Evolutionary conservation across 2,797 vertebrate genomes (phyloP), one percentile per base, ranked within the genome.

Genomic region (Melanotaenia trifasciata): DNA sequence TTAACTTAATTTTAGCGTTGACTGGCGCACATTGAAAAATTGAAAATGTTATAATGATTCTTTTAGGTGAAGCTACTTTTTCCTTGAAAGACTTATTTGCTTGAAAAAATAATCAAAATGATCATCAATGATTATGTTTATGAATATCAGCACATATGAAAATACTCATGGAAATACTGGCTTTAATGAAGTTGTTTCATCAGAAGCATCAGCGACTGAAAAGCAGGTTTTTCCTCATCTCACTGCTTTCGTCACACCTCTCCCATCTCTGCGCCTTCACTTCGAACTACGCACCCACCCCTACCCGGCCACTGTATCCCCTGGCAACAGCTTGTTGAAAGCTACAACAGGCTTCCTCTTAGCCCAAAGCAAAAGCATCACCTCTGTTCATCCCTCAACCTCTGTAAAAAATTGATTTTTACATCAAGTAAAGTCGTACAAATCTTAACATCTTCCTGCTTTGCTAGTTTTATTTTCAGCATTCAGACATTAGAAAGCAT

Each of bases 261-360:
- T 81, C 70, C 72, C 72, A 38, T 56, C 75, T 67, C 67, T 66
- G 64, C 64, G 22, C 62, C 51, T 65, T 68, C 61, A 22, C 26
- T 68, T 64, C 13, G 0, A 22, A 22, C 18, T 26, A 67, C 18
- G 51, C 62, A 36, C 65, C 30, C 65, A 38, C 65, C 43, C 56
- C 45, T 60, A 67, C 32, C 38, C 28, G 53, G 64, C 43, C 51
- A 81, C 87, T 28, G 90, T 91, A 81, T 84, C 90, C 87, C 91
- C 66, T 93, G 88, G 92, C 91, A 92, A 93, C 92, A 81, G 78
- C 71, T 79, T 83, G 78, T 71, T 64, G 9, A 85, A 71, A 72
- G 81, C 80, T 87, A 81, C 84, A 89, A 90, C 85, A 89, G 86
- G 84, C 81, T 51, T 58, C 74, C 67, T 80, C 77, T 63, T 36